phyloP scores from a whole-genome alignment of 1,140 invertebrate genomes.

The Drosophila bipectinata region DNA sequence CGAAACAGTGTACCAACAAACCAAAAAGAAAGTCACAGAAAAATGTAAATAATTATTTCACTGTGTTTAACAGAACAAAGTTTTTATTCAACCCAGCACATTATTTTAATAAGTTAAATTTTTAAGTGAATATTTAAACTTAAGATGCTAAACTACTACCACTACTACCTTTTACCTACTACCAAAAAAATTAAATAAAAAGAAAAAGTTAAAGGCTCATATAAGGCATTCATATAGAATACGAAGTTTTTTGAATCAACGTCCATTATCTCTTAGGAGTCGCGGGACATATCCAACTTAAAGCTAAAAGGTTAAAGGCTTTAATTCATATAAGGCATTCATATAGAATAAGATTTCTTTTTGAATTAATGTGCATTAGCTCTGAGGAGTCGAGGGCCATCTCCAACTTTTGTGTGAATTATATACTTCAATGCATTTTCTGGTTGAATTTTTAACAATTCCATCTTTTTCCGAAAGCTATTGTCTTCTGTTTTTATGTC shows the following conservation, averaged over 20 bases:
- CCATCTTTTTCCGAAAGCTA: neutral
- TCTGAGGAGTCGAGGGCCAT: constrained; percentile 86
- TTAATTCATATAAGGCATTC: too few relatives aligned
- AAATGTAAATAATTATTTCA: too few relatives aligned
- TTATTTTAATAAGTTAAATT: too few relatives aligned
- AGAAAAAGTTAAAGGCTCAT: neutral
- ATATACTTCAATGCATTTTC: constrained; percentile 90
- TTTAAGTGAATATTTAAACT: neutral
- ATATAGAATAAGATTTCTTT: constrained; percentile 24
- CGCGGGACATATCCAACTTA: constrained; percentile 89
- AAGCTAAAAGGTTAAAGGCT: neutral
- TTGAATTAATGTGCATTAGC: constrained; percentile 86
- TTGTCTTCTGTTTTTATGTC: neutral
- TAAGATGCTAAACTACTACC: neutral
- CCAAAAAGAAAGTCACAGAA: too few relatives aligned
- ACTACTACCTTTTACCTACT: neutral
- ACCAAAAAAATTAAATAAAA: neutral
- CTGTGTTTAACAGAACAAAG: too few relatives aligned
- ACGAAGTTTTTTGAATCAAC: constrained; percentile 82
- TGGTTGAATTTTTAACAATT: constrained; percentile 51
- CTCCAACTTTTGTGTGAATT: constrained; percentile 92
- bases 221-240: too few relatives aligned
- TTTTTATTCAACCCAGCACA: too few relatives aligned
- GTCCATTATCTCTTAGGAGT: constrained; percentile 84
- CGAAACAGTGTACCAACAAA: too few relatives aligned